These are phyloP conservation scores for Euschistus heros DNA, from an alignment of 1,140 invertebrate genomes.

Conservation along the genomic window DNA sequence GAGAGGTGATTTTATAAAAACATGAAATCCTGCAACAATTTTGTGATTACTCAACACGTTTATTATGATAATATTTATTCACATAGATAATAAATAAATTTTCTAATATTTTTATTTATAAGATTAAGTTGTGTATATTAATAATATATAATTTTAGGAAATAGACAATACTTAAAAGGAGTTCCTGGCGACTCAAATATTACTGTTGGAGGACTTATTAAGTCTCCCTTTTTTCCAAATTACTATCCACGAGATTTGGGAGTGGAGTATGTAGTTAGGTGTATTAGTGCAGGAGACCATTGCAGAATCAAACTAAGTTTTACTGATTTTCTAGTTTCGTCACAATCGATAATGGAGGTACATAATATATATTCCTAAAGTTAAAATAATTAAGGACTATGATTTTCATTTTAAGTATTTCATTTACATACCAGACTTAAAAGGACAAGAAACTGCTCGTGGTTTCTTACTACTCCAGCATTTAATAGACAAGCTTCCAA, in stretches of 20 bases:
- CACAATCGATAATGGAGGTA: slow-evolving; percentile 16
- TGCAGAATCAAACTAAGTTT: slow-evolving; percentile 54
- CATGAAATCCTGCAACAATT: no score
- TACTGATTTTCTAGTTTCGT: slow-evolving; percentile 46
- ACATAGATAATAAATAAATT: no score
- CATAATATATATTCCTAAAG: background rate
- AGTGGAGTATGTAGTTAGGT: slow-evolving; percentile 53
- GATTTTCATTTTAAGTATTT: no score
- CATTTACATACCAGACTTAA: no score
- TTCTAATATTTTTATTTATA: no score
- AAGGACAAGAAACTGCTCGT: no score
- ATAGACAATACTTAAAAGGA: slow-evolving; percentile 47
- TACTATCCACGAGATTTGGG: slow-evolving; percentile 56
- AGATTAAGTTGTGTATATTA: background rate
- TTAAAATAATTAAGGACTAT: no score
- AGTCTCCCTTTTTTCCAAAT: slow-evolving; percentile 58
- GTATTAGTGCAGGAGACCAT: slow-evolving; percentile 36
- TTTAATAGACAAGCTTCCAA: no score
- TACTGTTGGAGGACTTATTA: slow-evolving; percentile 38
- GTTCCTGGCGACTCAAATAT: slow-evolving; percentile 35
- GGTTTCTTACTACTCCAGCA: no score
- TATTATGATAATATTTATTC: no score
- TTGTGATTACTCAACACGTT: no score
- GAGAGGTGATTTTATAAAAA: no score
- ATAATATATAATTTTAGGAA: slow-evolving; percentile 40